Evolutionary conservation across 2,113 vertebrate species (phyloP).

Genomic region (Melanotaenia duboulayi): DNA sequence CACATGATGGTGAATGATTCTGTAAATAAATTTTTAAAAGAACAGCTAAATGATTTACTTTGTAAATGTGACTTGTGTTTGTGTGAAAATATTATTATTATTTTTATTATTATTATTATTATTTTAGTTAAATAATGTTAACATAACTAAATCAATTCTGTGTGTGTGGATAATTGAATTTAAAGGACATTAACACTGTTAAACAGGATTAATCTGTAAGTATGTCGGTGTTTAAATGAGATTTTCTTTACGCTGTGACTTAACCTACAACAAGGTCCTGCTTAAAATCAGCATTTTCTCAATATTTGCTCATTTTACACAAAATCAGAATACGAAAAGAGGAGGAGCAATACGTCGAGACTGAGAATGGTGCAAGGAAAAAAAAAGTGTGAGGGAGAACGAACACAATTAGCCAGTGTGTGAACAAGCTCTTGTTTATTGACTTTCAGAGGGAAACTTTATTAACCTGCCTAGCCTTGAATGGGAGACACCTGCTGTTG

Average conservation of each 20-base stretch:
- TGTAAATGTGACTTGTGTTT: no score
- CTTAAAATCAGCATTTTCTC: not conserved
- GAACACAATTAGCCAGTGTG: conserved; percentile 82
- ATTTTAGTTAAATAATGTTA: no score
- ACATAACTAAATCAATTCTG: no score
- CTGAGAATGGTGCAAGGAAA: conserved; percentile 21
- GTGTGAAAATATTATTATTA: no score
- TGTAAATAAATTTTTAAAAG: no score
- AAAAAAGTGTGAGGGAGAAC: conserved; percentile 19
- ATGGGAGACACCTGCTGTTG: conserved; percentile 86
- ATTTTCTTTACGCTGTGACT: not conserved
- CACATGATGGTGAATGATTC: no score
- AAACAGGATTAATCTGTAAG: not conserved
- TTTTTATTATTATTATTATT: no score
- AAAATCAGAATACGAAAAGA: not conserved
- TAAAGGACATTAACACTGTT: not conserved
- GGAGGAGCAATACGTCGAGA: not conserved
- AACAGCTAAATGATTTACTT: no score
- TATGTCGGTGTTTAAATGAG: not conserved
- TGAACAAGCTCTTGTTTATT: conserved; percentile 85
- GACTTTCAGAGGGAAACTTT: conserved; percentile 82
- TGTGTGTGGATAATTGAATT: conserved; percentile 9
- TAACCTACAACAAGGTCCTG: not conserved
- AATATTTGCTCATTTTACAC: not conserved
- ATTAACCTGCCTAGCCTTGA: conserved; percentile 82